Conservation (phyloP, 2,797 vertebrate genomes). For the Sebastes ruberrimus region DNA sequence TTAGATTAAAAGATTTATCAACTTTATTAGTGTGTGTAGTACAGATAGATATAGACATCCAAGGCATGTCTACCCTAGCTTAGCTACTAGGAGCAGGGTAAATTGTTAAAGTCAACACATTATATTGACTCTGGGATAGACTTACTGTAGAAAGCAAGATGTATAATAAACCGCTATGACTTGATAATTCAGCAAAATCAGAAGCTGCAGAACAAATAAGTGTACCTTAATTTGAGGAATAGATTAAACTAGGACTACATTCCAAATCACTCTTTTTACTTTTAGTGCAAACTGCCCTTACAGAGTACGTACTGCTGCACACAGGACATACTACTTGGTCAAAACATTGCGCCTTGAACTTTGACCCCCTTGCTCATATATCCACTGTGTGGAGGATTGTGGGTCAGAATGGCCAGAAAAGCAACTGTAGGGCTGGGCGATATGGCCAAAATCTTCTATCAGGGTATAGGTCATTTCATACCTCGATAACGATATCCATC, state of each 20-base stretch:
- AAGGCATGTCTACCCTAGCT: neutral
- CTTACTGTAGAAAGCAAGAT: neutral
- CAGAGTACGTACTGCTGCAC: neutral
- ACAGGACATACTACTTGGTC: neutral
- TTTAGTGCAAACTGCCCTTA: neutral
- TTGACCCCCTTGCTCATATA: neutral
- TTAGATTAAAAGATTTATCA: neutral
- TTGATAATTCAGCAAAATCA: neutral
- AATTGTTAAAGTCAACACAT: neutral
- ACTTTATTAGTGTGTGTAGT: neutral
- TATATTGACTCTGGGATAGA: neutral
- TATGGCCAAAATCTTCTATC: neutral
- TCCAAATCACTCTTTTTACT: neutral
- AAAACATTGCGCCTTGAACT: neutral
- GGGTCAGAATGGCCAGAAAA: neutral
- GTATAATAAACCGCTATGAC: neutral
- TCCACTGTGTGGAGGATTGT: neutral
- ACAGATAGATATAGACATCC: neutral
- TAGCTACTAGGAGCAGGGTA: neutral
- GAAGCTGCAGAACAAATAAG: neutral
- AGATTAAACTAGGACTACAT: neutral
- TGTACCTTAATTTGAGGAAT: accelerated
- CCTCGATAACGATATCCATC: neutral
- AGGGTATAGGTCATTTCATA: neutral
- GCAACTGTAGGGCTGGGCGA: neutral